Evolutionary conservation across 2,113 vertebrate species (phyloP).

Genomic region (Okapia johnstoni): DNA sequence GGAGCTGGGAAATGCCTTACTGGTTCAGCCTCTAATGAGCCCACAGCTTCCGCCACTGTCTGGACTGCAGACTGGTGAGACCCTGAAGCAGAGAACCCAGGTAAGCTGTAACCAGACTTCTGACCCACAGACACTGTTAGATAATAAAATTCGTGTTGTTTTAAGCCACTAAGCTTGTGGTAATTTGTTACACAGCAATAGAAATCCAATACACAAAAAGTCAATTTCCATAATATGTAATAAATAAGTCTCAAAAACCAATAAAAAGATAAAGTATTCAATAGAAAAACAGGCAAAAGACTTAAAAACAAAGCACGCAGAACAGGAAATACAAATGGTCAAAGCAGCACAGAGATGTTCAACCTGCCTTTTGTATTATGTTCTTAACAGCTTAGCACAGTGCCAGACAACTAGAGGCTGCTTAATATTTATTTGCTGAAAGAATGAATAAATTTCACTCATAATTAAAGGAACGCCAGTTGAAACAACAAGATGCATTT

Average conservation of each 20-base stretch:
- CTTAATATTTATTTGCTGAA: background rate
- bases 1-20: background rate
- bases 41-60: background rate
- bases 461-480: background rate
- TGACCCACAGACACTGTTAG: background rate
- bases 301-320: background rate
- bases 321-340: background rate
- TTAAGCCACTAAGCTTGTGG: background rate
- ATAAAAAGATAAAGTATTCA: background rate
- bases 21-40: background rate
- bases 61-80: background rate
- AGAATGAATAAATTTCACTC: background rate
- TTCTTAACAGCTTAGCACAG: background rate
- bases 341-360: background rate
- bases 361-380: background rate
- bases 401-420: background rate
- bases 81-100: background rate
- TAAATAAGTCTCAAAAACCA: background rate
- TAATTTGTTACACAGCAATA: background rate
- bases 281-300: constrained; percentile 2
- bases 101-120: background rate
- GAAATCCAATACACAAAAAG: background rate
- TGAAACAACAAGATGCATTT: background rate
- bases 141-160: background rate
- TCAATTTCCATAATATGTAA: background rate